Percentiles rank a stretch among this genome's conserved stretches.
Conservation (phyloP, 2,797 vertebrate genomes). For the Dendrocincla fuliginosa region DNA sequence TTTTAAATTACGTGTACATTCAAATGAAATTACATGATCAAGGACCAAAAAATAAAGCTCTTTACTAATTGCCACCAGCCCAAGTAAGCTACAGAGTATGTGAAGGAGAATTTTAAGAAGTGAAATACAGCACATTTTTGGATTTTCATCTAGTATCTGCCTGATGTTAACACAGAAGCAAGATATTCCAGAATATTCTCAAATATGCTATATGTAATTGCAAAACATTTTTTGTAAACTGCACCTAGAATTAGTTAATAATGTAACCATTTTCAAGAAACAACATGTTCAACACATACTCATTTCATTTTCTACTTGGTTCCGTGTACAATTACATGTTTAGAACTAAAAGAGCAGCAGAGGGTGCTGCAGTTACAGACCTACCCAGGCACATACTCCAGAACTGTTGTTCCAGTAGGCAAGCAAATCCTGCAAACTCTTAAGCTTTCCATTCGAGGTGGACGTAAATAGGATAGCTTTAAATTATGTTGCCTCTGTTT, state of each 20-base stretch:
- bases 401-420: background rate
- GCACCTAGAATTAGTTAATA: background rate
- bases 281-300: background rate
- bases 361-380: conserved; percentile 75
- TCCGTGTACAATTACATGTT: background rate
- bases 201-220: background rate
- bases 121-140: background rate
- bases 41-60: background rate
- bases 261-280: background rate
- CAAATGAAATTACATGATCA: background rate
- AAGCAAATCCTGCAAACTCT: background rate
- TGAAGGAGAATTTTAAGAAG: background rate
- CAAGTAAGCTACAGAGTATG: background rate
- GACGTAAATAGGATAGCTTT: background rate
- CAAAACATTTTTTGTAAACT: background rate
- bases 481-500: background rate
- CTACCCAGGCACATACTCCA: background rate
- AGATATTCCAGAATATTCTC: background rate
- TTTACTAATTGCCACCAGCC: background rate
- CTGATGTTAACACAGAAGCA: background rate
- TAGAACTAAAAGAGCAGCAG: conserved; percentile 73
- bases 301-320: background rate
- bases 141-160: background rate
- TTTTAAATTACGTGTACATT: background rate
- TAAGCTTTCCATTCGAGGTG: background rate